Conservation (phyloP, 1,140 invertebrate genomes). For the Gonioctena quinquepunctata region DNA sequence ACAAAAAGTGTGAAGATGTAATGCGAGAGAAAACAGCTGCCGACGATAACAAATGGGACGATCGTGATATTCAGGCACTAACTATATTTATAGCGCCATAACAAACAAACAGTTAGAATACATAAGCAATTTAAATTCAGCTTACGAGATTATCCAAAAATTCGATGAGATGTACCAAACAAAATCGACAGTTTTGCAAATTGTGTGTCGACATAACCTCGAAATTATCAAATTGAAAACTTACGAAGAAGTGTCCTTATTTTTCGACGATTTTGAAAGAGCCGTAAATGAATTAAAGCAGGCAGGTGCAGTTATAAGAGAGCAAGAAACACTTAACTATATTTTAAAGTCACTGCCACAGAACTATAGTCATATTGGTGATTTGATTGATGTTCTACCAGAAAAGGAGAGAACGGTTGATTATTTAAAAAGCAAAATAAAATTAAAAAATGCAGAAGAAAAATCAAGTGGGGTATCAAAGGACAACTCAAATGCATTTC, state of each 20-base stretch:
- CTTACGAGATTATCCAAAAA: constrained; percentile 42
- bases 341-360: constrained; percentile 47
- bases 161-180: constrained; percentile 42
- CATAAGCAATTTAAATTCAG: constrained; percentile 26
- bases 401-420: constrained; percentile 51
- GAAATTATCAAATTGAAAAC: constrained; percentile 33
- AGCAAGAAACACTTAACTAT: constrained; percentile 51
- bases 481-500: constrained; percentile 40
- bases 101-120: constrained; percentile 28
- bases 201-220: constrained; percentile 30
- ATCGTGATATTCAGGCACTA: constrained; percentile 36
- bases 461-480: constrained; percentile 43
- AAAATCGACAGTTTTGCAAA: constrained; percentile 44
- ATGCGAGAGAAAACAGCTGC: constrained; percentile 20
- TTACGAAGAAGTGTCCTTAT: constrained; percentile 23
- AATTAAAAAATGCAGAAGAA: constrained; percentile 50
- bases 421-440: constrained; percentile 54
- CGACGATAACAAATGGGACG: constrained; percentile 30
- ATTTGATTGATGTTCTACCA: constrained; percentile 47
- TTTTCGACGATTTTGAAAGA: constrained; percentile 48
- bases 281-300: constrained; percentile 40
- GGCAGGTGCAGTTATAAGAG: constrained; percentile 37
- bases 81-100: constrained; percentile 34
- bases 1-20: constrained; percentile 39
- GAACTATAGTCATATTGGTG: constrained; percentile 45